phyloP scores from a whole-genome alignment of 1,140 invertebrate genomes.

The Aphis gossypii region DNA sequence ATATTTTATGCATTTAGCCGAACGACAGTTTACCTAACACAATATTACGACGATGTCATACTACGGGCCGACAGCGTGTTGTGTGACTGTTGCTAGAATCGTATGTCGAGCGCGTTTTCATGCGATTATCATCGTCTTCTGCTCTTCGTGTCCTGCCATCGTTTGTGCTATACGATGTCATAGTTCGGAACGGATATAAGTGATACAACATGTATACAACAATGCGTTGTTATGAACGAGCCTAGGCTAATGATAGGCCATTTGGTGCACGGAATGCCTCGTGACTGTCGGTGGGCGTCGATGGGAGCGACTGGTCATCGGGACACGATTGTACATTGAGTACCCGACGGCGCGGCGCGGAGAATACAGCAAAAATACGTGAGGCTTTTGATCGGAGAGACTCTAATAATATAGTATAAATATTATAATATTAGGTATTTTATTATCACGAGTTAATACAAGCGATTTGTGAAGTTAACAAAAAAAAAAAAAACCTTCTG shows the following conservation, averaged over 20 bases:
- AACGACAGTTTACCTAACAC: background rate
- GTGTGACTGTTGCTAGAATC: background rate
- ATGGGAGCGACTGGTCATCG: background rate
- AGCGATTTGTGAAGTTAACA: background rate
- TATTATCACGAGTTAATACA: background rate
- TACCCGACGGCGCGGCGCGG: no score
- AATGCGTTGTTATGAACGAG: background rate
- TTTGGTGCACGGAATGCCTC: conserved; percentile 43
- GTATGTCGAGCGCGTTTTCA: background rate
- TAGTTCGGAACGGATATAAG: background rate
- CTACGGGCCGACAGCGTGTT: background rate
- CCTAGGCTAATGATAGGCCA: conserved; percentile 10
- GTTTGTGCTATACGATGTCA: background rate
- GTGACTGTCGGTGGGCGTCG: conserved; percentile 36
- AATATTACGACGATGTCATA: background rate
- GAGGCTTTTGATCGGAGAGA: background rate
- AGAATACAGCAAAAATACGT: background rate
- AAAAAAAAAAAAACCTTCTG: background rate
- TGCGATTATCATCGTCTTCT: no score
- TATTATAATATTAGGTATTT: background rate
- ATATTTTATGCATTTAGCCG: background rate
- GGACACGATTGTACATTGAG: background rate
- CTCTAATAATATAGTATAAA: background rate
- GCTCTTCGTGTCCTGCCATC: background rate
- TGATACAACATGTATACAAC: background rate